Evolutionary conservation across 1,140 invertebrate genomes (phyloP).

Genomic region (Gerris buenoi): DNA sequence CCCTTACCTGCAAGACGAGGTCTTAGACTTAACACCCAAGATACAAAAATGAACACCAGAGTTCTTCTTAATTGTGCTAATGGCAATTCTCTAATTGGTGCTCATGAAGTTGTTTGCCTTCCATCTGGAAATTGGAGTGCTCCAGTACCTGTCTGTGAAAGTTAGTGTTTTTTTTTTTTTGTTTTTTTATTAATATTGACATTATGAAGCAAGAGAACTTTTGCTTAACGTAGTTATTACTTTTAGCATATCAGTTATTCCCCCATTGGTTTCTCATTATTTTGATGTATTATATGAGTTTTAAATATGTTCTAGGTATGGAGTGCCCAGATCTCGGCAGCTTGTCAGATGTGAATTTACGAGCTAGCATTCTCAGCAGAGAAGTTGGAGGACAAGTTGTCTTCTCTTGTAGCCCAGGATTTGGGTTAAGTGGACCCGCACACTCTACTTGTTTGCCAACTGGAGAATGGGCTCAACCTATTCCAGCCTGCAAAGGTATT

Average conservation of each 20-base stretch:
- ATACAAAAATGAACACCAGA: slow-evolving; percentile 54
- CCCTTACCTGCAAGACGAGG: slow-evolving; percentile 47
- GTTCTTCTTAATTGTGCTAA: slow-evolving; percentile 62
- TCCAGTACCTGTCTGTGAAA: slow-evolving; percentile 62
- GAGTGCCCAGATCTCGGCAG: slow-evolving; percentile 54
- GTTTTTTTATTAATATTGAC: too few species aligned
- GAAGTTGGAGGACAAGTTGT: slow-evolving; percentile 59
- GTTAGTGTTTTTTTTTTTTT: slow-evolving; percentile 41
- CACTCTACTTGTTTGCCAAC: slow-evolving; percentile 59
- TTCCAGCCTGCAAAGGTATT: slow-evolving; percentile 56
- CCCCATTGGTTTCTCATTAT: too few species aligned
- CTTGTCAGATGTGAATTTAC: slow-evolving; percentile 35
- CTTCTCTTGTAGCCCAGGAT: slow-evolving; percentile 64
- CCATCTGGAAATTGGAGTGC: slow-evolving; percentile 72
- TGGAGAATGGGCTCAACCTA: slow-evolving; percentile 61
- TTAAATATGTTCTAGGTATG: slow-evolving; percentile 40
- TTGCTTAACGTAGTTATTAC: too few species aligned
- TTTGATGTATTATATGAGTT: too few species aligned
- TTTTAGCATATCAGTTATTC: too few species aligned
- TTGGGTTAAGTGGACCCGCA: slow-evolving; percentile 51
- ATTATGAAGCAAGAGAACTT: too few species aligned
- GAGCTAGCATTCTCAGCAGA: slow-evolving; percentile 50
- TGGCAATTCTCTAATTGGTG: slow-evolving; percentile 63
- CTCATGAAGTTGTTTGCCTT: slow-evolving; percentile 50
- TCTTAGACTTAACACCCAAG: slow-evolving; percentile 48